Evolutionary conservation across 35 echinoderm and acorn worm species (phyloP), one percentile per base, ranked within the genome.

Genomic region (Lytechinus pictus): DNA sequence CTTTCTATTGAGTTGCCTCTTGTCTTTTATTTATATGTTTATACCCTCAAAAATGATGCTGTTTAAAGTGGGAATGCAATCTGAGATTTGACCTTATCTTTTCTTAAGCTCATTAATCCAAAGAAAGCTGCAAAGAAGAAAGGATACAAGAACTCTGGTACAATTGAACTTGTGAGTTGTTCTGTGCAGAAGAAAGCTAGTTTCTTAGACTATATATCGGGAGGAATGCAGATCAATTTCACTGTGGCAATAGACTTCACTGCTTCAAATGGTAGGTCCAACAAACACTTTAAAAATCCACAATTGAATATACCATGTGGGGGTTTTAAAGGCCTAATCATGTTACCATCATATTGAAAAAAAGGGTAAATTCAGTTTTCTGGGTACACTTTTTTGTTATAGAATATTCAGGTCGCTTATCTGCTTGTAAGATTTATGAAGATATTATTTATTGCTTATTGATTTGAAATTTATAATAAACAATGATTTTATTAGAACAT

Each of bases 61-160:
- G 33, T 44, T 44, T 44, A 44, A 44, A 44, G 33, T 44, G 33
- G 0, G 33, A 44, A 44, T 44, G 33, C 33, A 44, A 44, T 44
- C 33, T 44, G 33, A 44, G 33, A 44, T 44, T 44, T 44, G 33
- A 44, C 33, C 33, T 44, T 44, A 44, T 44, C 2, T 2, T 44
- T 44, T 44, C 33, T 44, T 52, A 58, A 99, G 98, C 60, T 99
- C 14, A 99, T 99, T 27, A 96, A 99, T 57, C 97, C 96, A 0
- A 99, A 99, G 96, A 99, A 99, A 94, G 97, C 96, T 60, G 94
- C 95, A 52, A 99, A 99, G 95, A 99, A 99, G 96, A 99, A 99
- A 57, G 95, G 95, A 27, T 99, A 99, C 95, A 97, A 95, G 86
- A 95, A 99, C 55, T 99, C 98, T 55, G 98, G 98, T 2, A 98